Evolutionary conservation across 2,888 invertebrate genomes (phyloP), one percentile per base, ranked within the genome.

Genomic region (Podabrus alpinus): DNA sequence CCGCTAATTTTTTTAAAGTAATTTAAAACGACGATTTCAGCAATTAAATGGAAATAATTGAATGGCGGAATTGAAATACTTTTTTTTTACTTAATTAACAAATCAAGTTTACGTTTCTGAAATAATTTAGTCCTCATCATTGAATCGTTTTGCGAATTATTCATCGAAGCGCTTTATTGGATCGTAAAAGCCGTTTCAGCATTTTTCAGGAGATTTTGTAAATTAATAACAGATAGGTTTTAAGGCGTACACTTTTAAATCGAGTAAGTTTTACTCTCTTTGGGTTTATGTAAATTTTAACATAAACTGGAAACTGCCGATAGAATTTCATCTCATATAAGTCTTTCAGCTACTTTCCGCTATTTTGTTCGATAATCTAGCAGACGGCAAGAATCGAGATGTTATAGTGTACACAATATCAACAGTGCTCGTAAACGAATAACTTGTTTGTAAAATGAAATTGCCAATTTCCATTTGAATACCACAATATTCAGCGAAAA

Each of bases 381-480:
- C 73, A 73, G 76, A 76, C 73, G 76, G 73, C 70, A 73, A 74
- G 69, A 71, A 74, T 74, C 69, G 79, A 74, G 79, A 81, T 78
- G 79, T 80, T 80, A 79, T 79, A 80, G 80, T 80, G 79, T 83
- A 80, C 79, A 81, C 82, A 83, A 81, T 84, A 85, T 83, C 83
- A 83, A 83, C 83, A 82, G 81, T 81, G 80, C 81, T 78, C 78
- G 80, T 81, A 82, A 84, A 82, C 83, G 83, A 85, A 84, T 75
- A 75, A 76, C 82, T 84, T 85, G 84, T 84, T 84, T 84, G 84
- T 83, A 80, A 81, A 82, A 82, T 81, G 83, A 83, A 85, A 85
- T 85, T 84, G 84, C 78, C 85, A 85, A 84, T 85, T 85, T 84
- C 79, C 80, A 77, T 79, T 74, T 82, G 80, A 83, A 83, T 83